phyloP scores from a whole-genome alignment of 2,888 invertebrate genomes.

The Homarus gammarus region DNA sequence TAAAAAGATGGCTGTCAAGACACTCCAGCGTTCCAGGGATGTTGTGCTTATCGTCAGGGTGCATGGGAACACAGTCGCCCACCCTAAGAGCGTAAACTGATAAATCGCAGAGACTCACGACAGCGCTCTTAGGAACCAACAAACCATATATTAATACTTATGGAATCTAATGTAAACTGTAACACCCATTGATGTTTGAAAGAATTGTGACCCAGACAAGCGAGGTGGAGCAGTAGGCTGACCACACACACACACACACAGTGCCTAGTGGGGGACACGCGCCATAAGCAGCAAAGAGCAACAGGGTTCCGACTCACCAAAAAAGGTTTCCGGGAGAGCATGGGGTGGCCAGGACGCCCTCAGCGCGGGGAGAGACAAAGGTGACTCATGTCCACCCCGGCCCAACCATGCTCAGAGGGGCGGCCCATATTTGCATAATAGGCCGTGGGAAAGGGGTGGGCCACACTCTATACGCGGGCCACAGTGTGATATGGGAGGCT shows the following conservation, averaged over 20 bases:
- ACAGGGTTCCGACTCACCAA: neutral
- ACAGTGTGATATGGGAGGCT: neutral
- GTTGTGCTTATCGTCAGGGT: no score
- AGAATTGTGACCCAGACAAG: no score
- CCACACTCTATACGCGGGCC: conserved; percentile 8
- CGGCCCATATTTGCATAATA: conserved; percentile 43
- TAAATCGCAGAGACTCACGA: no score
- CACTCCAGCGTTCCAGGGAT: no score
- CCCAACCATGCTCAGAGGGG: conserved; percentile 5
- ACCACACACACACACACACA: neutral
- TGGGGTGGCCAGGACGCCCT: neutral
- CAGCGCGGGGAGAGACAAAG: neutral
- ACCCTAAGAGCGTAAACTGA: no score
- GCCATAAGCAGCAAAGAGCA: neutral
- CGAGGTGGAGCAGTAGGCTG: no score
- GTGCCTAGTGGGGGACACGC: neutral
- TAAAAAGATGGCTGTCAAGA: no score
- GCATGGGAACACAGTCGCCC: no score
- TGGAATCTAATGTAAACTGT: no score
- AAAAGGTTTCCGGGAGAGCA: neutral
- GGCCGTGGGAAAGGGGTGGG: conserved; percentile 61
- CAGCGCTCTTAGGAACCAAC: no score
- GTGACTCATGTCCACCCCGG: conserved; percentile 5
- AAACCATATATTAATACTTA: no score
- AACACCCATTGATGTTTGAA: no score